These are phyloP conservation scores for Willisornis vidua DNA, from an alignment of 2,113 vertebrate genomes.

Conservation along the genomic window DNA sequence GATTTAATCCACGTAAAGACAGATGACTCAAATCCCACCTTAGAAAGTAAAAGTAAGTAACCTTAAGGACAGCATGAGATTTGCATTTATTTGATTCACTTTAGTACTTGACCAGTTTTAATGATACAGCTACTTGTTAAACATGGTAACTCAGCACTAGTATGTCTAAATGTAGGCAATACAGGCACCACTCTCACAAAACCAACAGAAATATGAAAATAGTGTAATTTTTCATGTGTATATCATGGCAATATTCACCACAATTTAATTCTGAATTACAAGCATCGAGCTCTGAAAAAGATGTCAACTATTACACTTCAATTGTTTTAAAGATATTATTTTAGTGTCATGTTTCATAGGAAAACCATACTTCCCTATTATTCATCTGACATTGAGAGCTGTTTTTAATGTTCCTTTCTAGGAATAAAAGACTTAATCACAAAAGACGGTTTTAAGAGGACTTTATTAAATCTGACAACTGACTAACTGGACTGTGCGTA, in stretches of 20 bases:
- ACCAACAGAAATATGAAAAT: not conserved
- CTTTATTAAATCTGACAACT: constrained; percentile 63
- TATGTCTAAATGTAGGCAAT: not conserved
- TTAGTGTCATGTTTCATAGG: constrained; percentile 35
- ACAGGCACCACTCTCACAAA: not conserved
- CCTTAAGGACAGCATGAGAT: not conserved
- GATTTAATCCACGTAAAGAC: not conserved
- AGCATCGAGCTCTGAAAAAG: not conserved
- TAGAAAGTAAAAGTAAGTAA: not conserved
- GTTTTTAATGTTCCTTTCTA: not conserved
- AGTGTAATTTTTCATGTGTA: not conserved
- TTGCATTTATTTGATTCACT: not conserved
- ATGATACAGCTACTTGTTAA: not conserved
- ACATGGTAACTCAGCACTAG: not conserved
- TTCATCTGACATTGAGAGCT: constrained; percentile 63
- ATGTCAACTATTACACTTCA: not conserved
- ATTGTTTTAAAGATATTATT: constrained; percentile 8
- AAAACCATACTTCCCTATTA: constrained; percentile 60
- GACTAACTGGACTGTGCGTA: constrained; percentile 43
- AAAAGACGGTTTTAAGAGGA: constrained; percentile 41
- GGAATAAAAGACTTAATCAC: constrained; percentile 65
- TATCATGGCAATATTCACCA: constrained; percentile 15
- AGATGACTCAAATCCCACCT: not conserved
- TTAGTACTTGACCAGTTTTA: not conserved
- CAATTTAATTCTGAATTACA: not conserved